These are phyloP conservation scores for Eupithecia centaureata DNA, from an alignment of 2,888 invertebrate genomes.

Conservation along the genomic window DNA sequence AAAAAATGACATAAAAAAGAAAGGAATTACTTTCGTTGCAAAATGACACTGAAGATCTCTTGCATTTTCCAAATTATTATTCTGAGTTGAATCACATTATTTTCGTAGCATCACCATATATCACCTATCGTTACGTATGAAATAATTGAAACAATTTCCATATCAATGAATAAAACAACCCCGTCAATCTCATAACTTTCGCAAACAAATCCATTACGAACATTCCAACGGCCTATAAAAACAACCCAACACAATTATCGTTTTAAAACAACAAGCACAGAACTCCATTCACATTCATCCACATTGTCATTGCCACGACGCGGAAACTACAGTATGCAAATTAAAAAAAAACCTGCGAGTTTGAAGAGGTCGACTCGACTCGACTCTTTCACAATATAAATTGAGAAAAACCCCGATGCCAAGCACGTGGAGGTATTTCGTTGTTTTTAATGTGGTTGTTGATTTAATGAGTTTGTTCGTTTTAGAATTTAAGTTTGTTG, in stretches of 20 bases:
- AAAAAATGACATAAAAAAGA: no score
- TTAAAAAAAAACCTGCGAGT: slow-evolving; percentile 38
- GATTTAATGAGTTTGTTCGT: slow-evolving; percentile 9
- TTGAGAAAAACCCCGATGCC: slow-evolving; percentile 43
- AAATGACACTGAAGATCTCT: no score
- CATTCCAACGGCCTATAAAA: slow-evolving; percentile 28
- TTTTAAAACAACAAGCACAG: slow-evolving; percentile 34
- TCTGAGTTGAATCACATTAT: no score
- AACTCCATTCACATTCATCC: slow-evolving; percentile 37
- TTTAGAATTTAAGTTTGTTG: neutral
- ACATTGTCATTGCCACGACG: slow-evolving; percentile 43
- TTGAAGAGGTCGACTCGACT: slow-evolving; percentile 43
- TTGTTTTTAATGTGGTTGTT: neutral
- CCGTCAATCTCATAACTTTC: slow-evolving; percentile 15
- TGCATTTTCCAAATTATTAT: no score
- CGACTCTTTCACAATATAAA: slow-evolving; percentile 48
- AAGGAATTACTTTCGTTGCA: no score
- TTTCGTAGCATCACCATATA: no score
- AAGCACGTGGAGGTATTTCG: slow-evolving; percentile 21
- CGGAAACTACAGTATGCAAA: slow-evolving; percentile 39
- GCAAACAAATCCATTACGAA: slow-evolving; percentile 29
- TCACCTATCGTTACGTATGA: neutral
- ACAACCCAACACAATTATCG: slow-evolving; percentile 42
- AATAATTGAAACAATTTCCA: slow-evolving; percentile 7
- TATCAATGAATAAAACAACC: slow-evolving; percentile 19